phyloP scores from a whole-genome alignment of 1,140 invertebrate species.

The Scaptomyza montana region DNA sequence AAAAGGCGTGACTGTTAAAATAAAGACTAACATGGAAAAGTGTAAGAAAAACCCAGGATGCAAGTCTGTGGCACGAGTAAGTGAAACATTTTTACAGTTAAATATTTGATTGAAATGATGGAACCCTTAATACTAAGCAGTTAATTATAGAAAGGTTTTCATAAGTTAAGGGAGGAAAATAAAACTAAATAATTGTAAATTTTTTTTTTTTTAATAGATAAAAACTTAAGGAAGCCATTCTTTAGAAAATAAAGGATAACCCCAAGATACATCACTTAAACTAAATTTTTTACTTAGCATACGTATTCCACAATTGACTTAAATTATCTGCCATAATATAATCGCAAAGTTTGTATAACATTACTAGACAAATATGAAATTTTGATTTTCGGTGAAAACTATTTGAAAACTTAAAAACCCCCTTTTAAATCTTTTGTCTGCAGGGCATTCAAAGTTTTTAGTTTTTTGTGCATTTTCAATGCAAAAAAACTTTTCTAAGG shows the following conservation, averaged over 20 bases:
- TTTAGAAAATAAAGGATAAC: too few relatives aligned
- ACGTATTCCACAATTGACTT: background rate
- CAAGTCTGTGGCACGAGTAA: slow-evolving; percentile 22
- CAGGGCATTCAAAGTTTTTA: slow-evolving; percentile 42
- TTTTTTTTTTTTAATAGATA: too few relatives aligned
- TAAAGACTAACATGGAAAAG: slow-evolving; percentile 37
- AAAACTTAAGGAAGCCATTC: too few relatives aligned
- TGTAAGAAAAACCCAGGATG: slow-evolving; percentile 36
- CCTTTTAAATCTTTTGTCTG: background rate
- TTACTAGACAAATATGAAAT: background rate
- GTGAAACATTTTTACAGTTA: slow-evolving; percentile 1
- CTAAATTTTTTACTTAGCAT: too few relatives aligned
- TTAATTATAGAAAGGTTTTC: background rate
- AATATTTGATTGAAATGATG: slow-evolving; percentile 1
- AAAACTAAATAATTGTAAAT: too few relatives aligned
- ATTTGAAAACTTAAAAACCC: background rate
- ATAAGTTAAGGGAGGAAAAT: too few relatives aligned
- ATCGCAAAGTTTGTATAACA: background rate
- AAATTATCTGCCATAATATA: background rate
- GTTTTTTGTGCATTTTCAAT: slow-evolving; percentile 57
- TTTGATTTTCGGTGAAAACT: background rate
- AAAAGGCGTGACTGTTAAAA: slow-evolving; percentile 18
- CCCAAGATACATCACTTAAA: too few relatives aligned
- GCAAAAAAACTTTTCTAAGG: slow-evolving; percentile 56
- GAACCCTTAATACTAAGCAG: background rate